Percentiles rank a stretch among this genome's conserved stretches.
phyloP scores from a whole-genome alignment of 2,888 invertebrate genomes.

The Drosophila anomelani region DNA sequence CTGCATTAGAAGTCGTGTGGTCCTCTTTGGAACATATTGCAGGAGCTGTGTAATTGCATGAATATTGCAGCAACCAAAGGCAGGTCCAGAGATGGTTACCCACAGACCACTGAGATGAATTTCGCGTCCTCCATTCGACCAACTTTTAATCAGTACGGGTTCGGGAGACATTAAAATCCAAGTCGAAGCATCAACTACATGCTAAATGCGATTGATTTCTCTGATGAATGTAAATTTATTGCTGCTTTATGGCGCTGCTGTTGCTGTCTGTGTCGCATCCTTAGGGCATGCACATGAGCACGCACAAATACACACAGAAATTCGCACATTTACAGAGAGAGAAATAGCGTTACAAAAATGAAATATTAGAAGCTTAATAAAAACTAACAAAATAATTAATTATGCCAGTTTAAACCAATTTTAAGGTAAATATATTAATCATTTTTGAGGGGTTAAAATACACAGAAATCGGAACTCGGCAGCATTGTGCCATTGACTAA shows the following conservation, averaged over 20 bases:
- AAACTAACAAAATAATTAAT: too few relatives aligned
- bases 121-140: not conserved
- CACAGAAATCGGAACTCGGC: too few relatives aligned
- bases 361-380: too few relatives aligned
- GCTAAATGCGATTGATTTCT: constrained; percentile 31
- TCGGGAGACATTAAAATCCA: constrained; percentile 16
- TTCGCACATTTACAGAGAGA: constrained; percentile 15
- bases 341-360: not conserved
- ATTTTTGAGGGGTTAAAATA: too few relatives aligned
- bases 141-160: constrained; percentile 19
- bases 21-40: not conserved
- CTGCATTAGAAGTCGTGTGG: not conserved
- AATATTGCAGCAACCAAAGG: constrained; percentile 27
- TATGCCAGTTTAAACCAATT: too few relatives aligned
- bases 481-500: too few relatives aligned
- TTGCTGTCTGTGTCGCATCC: constrained; percentile 35
- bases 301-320: not conserved
- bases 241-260: constrained; percentile 30
- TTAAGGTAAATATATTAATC: too few relatives aligned
- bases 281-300: constrained; percentile 25
- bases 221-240: constrained; percentile 36
- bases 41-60: constrained; percentile 39
- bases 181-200: constrained; percentile 5
- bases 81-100: constrained; percentile 3
- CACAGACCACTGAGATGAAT: constrained; percentile 22